Evolutionary conservation across 2,113 vertebrate species (phyloP).

Genomic region (Catharus fuscescens): DNA sequence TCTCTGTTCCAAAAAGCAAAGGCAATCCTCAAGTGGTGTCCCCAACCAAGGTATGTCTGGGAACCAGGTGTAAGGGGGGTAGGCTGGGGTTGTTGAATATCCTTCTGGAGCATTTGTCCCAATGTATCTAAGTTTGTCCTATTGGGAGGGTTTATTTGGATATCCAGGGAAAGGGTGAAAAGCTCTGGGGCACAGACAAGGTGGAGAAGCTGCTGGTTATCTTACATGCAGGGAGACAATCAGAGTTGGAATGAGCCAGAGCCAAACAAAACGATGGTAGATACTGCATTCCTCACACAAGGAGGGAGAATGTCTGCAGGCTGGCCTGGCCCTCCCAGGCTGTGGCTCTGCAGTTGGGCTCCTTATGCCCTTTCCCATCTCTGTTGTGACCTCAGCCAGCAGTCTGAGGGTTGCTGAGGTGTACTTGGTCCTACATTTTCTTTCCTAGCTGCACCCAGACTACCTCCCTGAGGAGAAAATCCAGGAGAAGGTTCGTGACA

Average conservation of each 20-base stretch:
- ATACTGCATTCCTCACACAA: not conserved
- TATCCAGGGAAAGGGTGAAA: not conserved
- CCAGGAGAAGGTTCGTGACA: conserved; percentile 80
- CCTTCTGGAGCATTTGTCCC: not conserved
- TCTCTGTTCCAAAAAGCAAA: not conserved
- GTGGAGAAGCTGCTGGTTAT: not conserved
- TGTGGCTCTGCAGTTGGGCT: not conserved
- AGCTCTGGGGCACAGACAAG: not conserved
- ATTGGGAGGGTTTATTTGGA: not conserved
- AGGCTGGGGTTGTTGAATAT: not conserved
- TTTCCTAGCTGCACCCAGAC: conserved; percentile 71
- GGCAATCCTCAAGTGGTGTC: not conserved
- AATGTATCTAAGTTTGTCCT: not conserved
- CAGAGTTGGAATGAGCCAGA: not conserved
- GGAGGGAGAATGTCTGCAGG: not conserved
- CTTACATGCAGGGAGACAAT: not conserved
- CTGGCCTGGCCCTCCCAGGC: not conserved
- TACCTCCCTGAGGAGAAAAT: conserved; percentile 83
- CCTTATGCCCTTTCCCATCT: not conserved
- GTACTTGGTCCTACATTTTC: not conserved
- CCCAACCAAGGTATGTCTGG: conserved; percentile 60
- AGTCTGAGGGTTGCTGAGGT: not conserved
- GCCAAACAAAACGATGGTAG: not conserved
- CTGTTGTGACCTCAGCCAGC: not conserved
- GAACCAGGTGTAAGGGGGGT: not conserved